Base-by-base conservation (phyloP, 2,113 vertebrate genomes). In the Psammodynastes pulverulentus region DNA sequence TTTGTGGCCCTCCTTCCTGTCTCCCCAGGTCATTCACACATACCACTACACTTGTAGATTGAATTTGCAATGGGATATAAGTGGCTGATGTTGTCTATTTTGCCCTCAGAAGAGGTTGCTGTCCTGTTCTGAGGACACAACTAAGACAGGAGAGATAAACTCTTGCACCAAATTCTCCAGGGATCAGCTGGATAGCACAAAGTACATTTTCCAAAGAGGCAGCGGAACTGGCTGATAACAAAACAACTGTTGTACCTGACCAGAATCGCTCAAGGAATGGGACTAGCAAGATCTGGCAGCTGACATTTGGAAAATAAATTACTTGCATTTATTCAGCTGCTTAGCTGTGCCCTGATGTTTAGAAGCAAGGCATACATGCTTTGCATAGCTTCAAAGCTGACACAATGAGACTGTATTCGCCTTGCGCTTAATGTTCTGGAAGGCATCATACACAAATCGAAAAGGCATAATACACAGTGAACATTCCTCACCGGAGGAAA, bases 201-300 rank as follows among this genome's bases (percentile, higher is more conserved):
- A 13, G 4, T 34, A 54, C 12, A 39, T 56, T 39, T 92, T n/a
- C 95, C 93, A 94, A 91, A 93, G 94, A 93, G 94, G 79, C 92
- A 94, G 94, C 92, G 93, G 10, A 17, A 95, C 94, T n/a, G 85
- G 45, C 91, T 95, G 96, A 95, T 52, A 94, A 84, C 24, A 95
- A 97, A 95, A 95, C 93, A 95, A 46, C 43, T 19, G n/a, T 79
- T 48, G 26, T 53, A 94, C 90, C 87, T 91, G 95, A 92, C 94
- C 94, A 45, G 94, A 96, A 95, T 93, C 95, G 91, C 79, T 93
- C 48, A 92, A 96, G 72, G 51, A 95, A 54, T 89, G 90, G 93
- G 90, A 89, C 91, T 92, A 91, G 96, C 94, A 87, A 94, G 90
- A 53, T 93, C 92, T 94, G 95, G 93, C 93, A 96, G 95, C 93